Base-by-base conservation (phyloP, 2,113 vertebrate species). In the Corythaeola cristata region DNA sequence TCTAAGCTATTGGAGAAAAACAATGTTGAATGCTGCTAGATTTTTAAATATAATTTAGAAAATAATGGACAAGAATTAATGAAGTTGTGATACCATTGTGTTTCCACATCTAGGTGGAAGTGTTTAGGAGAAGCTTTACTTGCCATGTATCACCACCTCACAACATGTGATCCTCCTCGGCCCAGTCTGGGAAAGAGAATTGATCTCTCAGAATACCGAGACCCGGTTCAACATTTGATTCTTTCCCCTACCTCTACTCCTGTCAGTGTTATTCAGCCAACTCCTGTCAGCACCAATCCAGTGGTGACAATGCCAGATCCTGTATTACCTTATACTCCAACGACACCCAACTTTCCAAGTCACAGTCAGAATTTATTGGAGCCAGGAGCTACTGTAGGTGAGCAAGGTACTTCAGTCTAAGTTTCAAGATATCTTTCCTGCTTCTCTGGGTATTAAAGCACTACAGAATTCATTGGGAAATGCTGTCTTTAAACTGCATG, bases 91-190 rank as follows among this genome's bases (percentile, higher is more conserved):
- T 92, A 30, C 32, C 0, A 0, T 49, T 88, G 37, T 90, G 56
- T 92, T 80, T 67, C 49, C 45, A 35, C 33, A 7, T 64, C 55
- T 95, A 99, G 99, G 73, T 99, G 99, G 99, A 99, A 98, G 97
- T 98, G 98, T 93, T 97, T 99, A 3, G 99, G 99, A 4, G 99
- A 99, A 96, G 98, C 98, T 84, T 95, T 99, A 68, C 97, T 99
- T 82, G 98, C 99, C 41, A 99, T 99, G 98, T 99, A 99, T 97
- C 98, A 97, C 92, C 98, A 99, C 95, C 98, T 99, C 83, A 99
- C 99, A 22, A 99, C 99, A 2, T 99, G 99, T 20, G 99, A 99
- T 87, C 98, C 98, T 7, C 99, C 99, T 30, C 98, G 98, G 14
- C 99, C 99, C 24, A 99, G 99, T 62, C 98, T 99, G 7, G 99